These are phyloP conservation scores for Melanotus villosus DNA, from an alignment of 2,888 invertebrate genomes.

Conservation along the genomic window DNA sequence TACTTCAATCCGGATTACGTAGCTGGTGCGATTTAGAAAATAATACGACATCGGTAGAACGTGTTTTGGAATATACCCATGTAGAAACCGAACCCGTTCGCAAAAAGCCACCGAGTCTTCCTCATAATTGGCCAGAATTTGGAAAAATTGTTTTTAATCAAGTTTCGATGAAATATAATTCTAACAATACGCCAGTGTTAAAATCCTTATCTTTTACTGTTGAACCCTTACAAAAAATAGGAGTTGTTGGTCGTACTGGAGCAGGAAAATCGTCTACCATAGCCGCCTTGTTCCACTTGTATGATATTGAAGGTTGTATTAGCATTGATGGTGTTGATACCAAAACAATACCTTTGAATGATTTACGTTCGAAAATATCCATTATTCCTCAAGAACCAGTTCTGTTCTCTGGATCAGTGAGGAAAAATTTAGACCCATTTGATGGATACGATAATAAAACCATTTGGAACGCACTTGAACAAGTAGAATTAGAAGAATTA, in stretches of 20 bases:
- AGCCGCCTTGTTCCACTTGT: conserved; percentile 85
- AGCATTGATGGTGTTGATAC: conserved; percentile 86
- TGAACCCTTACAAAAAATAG: conserved; percentile 81
- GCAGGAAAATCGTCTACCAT: conserved; percentile 87
- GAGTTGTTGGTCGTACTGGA: conserved; percentile 87
- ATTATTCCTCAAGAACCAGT: no score
- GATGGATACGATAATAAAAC: conserved; percentile 83
- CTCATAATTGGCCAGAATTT: conserved; percentile 80
- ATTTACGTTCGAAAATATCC: conserved; percentile 82
- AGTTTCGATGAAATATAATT: conserved; percentile 81
- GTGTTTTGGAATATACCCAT: conserved; percentile 67
- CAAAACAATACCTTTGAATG: conserved; percentile 78
- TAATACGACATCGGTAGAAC: conserved; percentile 89
- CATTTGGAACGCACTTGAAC: conserved; percentile 85
- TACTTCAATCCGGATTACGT: conserved; percentile 76
- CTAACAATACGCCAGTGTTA: conserved; percentile 80
- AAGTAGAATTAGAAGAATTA: conserved; percentile 59
- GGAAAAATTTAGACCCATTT: no score
- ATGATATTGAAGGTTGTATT: conserved; percentile 83
- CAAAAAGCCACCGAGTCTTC: conserved; percentile 68
- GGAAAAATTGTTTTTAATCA: conserved; percentile 80
- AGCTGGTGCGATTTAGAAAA: conserved; percentile 89
- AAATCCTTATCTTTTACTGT: conserved; percentile 79
- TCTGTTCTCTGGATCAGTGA: conserved; percentile 91
- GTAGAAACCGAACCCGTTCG: conserved; percentile 64